Base-by-base conservation (phyloP, 2,797 vertebrate genomes). In the Euphonia xanthogaster region DNA sequence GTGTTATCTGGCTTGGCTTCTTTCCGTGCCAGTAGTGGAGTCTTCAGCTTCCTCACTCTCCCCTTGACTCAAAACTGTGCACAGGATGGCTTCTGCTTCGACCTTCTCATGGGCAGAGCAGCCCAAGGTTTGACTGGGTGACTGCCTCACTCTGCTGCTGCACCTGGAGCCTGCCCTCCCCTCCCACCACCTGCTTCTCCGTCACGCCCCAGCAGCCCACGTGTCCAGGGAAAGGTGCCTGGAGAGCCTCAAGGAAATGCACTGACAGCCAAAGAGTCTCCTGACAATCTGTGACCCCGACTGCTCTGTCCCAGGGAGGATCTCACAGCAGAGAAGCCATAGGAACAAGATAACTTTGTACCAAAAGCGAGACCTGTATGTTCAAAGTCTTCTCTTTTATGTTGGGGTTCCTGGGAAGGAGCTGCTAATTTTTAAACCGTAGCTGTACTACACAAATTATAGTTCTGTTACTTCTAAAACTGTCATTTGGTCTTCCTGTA, bases 221-320 rank as follows among this genome's bases (percentile, higher is more conserved):
- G 0, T 61, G 77, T 74, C 55, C 80, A 7, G 48, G 67, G 80
- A 74, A 37, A 77, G 90, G 90, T 80, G 50, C 51, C 48, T 4
- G 71, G 21, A 21, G 9, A 75, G 74, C 90, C 95, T 85, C 71
- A 23, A 95, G 90, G 90, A 61, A 20, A 28, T 16, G 66, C 19
- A 35, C 81, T 51, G 78, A 71, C 61, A n/a, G 95, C 94, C 96
- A 95, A 96, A 97, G 95, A 95, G 76, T 47, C 76, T 88, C 66
- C 75, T 70, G 93, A 90, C 86, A 91, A 73, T 90, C 94, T 83
- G 91, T 68, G 77, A 83, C 45, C 88, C 88, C 92, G 91, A 6
- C 66, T 91, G 87, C 83, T 93, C 68, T 54, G 62, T 23, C 42
- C 73, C 13, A 9, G 58, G 47, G 51, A 63, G 1, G 11, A 60